Evolutionary conservation across 2,113 vertebrate genomes (phyloP).

Genomic region (Antechinus stuartii): DNA sequence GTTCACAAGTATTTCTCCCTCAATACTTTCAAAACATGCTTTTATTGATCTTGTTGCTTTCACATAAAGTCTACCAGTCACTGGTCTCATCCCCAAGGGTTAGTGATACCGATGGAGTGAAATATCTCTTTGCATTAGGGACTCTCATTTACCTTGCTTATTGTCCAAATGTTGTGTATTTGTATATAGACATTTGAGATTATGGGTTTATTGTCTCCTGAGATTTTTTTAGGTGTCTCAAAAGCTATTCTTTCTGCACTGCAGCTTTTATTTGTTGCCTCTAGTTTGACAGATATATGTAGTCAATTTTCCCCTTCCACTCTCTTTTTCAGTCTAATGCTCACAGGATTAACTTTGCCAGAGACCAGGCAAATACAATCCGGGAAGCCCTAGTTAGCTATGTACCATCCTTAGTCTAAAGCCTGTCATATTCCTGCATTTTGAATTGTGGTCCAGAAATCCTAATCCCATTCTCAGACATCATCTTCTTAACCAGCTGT

Average conservation of each 20-base stretch:
- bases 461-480: not conserved
- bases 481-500: not conserved
- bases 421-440: not conserved
- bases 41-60: not conserved
- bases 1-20: not conserved
- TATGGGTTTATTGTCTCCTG: not conserved
- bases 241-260: not conserved
- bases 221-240: not conserved
- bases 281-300: not conserved
- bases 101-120: not conserved
- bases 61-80: not conserved
- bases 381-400: not conserved
- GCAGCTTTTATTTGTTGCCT: not conserved
- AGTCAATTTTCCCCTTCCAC: not conserved
- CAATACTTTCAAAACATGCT: not conserved
- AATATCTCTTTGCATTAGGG: not conserved
- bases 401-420: not conserved
- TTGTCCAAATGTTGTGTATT: not conserved
- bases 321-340: not conserved
- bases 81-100: not conserved
- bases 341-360: not conserved
- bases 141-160: not conserved
- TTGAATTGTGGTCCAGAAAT: not conserved
- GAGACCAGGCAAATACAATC: not conserved
- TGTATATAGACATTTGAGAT: not conserved